Conservation (phyloP, 2,113 vertebrate genomes). For the Brevimyrus niger region DNA sequence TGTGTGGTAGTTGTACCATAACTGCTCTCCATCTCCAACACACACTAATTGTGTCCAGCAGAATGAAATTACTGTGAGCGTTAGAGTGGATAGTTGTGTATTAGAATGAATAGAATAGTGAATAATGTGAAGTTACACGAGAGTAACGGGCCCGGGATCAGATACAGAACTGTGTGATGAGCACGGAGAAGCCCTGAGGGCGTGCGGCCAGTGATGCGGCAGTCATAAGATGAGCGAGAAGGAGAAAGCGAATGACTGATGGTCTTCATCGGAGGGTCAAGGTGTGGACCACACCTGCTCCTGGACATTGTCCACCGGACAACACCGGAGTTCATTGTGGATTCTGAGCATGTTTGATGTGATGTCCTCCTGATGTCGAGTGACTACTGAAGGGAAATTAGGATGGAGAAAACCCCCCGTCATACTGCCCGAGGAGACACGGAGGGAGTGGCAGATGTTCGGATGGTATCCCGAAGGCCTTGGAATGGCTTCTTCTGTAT, state of each 20-base stretch:
- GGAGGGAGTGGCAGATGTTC: background rate
- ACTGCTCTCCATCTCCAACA: background rate
- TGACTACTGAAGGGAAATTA: background rate
- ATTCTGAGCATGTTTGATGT: background rate
- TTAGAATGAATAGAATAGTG: background rate
- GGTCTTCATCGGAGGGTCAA: background rate
- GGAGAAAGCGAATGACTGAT: background rate
- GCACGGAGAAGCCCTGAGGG: background rate
- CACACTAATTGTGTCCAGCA: background rate
- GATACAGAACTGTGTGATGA: background rate
- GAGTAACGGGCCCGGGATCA: background rate
- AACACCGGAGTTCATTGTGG: background rate
- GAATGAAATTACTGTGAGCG: too few species aligned
- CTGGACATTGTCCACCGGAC: too few species aligned
- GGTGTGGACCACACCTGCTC: background rate
- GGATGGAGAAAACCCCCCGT: background rate
- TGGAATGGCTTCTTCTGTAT: background rate
- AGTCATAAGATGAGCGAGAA: constrained; percentile 16
- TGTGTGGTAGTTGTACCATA: background rate
- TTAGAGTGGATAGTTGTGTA: background rate
- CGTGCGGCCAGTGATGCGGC: background rate
- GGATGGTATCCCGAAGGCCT: background rate
- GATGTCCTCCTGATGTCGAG: background rate
- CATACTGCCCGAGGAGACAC: background rate
- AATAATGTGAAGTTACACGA: background rate